Conservation (phyloP, 1,140 invertebrate species). For the Bombus fervidus region DNA sequence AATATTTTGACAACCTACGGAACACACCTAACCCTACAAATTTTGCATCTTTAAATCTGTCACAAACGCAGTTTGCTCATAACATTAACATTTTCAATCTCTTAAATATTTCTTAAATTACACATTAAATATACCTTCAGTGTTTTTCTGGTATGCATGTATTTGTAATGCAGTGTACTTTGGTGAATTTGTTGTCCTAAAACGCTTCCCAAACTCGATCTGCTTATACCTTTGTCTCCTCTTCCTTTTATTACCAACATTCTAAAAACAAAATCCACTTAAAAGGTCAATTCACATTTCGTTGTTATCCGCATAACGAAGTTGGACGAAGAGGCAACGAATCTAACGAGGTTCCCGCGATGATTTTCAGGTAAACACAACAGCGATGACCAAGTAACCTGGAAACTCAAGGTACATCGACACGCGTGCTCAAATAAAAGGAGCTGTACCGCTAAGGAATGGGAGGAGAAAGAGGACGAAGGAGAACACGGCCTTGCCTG, state of each 20-base stretch:
- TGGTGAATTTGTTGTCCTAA: not conserved
- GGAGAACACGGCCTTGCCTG: constrained; percentile 75
- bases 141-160: not conserved
- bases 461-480: constrained; percentile 68
- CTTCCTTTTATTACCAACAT: not conserved
- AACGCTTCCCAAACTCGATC: not conserved
- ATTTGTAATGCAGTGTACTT: not conserved
- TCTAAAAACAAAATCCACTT: not conserved
- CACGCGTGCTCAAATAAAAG: constrained; percentile 73
- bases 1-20: constrained; percentile 21
- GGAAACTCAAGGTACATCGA: constrained; percentile 71
- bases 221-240: not conserved
- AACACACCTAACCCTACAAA: not conserved
- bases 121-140: not conserved
- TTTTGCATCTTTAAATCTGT: not conserved
- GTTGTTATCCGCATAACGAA: not conserved
- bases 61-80: not conserved
- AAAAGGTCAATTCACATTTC: too few species aligned
- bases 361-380: constrained; percentile 49
- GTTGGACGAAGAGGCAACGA: too few species aligned
- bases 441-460: constrained; percentile 77
- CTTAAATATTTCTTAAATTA: not conserved
- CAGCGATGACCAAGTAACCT: constrained; percentile 78
- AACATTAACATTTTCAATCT: not conserved
- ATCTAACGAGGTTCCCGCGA: not conserved